Base-by-base conservation (phyloP, 2,888 invertebrate species). In the Zhuqinia jingwanae region DNA sequence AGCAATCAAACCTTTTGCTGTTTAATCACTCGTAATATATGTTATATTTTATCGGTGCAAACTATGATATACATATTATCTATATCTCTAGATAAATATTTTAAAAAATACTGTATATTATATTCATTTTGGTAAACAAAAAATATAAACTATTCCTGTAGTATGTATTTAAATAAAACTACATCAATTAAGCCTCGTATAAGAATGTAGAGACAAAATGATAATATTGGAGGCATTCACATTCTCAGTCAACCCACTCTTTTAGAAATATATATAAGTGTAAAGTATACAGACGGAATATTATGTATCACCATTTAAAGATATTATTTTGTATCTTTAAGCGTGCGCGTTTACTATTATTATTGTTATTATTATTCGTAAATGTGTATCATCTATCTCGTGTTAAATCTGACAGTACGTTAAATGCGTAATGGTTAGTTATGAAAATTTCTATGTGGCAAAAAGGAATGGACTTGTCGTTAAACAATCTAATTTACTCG, bases 1-100 rank as follows among this genome's bases (percentile, higher is more conserved):
- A 85, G 85, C 85, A 85, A 85, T 73, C 56, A 78, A 50, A 73
- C 53, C 36, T 53, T 65, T 85, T 73, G 79, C 79, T 70, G 85
- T 80, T 73, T 70, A 78, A 84, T 77, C 70, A 60, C 70, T 85
- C 20, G 84, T 68, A 77, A 47, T 45, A 42, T n/a, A n/a, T n/a
- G n/a, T n/a, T n/a, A 20, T 63, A 83, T 75, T 81, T 68, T 73
- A 30, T 81, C 45, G 81, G 81, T 81, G 81, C 70, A 81, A 75
- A 56, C 53, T 70, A 47, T 47, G 45, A 25, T 47, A 30, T 42
- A n/a, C n/a, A n/a, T 36, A 36, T 36, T 36, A 36, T 36, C 36
- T 36, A 36, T 36, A 36, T 6, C 5, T 8, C 36, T 36, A 36
- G 36, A 36, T 36, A 6, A 36, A 36, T 36, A 36, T 6, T 36